Conservation (phyloP, 1,140 invertebrate species). For the Anastatus disparis region DNA sequence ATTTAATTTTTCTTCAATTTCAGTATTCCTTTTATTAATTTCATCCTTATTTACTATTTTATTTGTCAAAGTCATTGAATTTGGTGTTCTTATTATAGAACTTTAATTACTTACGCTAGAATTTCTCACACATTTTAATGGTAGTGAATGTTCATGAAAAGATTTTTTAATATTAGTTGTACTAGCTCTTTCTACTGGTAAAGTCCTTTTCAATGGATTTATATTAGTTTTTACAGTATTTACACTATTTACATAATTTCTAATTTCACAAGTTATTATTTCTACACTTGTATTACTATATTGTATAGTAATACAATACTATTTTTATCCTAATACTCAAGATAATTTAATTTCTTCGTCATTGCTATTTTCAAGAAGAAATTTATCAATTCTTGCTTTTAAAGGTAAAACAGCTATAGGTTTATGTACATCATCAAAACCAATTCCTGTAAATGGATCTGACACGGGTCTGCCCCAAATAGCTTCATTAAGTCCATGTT, state of each 20-base stretch:
- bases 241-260: conserved; percentile 15
- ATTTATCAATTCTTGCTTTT: conserved; percentile 82
- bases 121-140: conserved; percentile 31
- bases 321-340: conserved; percentile 75
- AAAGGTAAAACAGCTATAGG: conserved; percentile 75
- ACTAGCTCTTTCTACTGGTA: conserved; percentile 14
- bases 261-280: conserved; percentile 33
- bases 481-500: conserved; percentile 74
- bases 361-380: conserved; percentile 73
- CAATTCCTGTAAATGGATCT: conserved; percentile 84
- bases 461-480: conserved; percentile 76
- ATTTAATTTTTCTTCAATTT: conserved; percentile 30
- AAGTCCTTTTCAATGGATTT: conserved; percentile 11
- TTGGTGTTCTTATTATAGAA: neutral
- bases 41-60: conserved; percentile 25
- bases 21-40: conserved; percentile 27
- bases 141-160: conserved; percentile 43
- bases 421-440: conserved; percentile 71
- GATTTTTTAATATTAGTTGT: conserved; percentile 19
- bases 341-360: conserved; percentile 71
- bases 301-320: conserved; percentile 35
- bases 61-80: neutral
- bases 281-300: conserved; percentile 26
- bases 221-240: conserved; percentile 16
- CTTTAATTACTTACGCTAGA: neutral